Conservation (phyloP, 1,140 invertebrate species). For the Bombus turneri region DNA sequence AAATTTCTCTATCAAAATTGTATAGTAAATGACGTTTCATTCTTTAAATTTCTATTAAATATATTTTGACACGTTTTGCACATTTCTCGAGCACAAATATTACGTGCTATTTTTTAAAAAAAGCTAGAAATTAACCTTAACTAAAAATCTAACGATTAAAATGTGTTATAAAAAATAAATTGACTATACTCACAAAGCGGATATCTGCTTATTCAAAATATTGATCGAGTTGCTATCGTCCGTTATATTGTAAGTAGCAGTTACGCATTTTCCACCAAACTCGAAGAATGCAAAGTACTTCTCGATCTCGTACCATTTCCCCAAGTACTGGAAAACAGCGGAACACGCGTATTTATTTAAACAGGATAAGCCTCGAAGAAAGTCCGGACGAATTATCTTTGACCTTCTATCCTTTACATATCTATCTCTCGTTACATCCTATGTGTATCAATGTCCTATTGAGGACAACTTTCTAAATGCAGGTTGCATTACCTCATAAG, state of each 20-base stretch:
- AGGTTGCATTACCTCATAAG: constrained; percentile 35
- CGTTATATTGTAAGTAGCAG: constrained; percentile 85
- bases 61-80: background rate
- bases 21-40: no score
- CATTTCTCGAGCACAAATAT: background rate
- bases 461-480: constrained; percentile 59
- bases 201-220: constrained; percentile 86
- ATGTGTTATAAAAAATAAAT: background rate
- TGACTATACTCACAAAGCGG: constrained; percentile 83
- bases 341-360: background rate
- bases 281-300: constrained; percentile 90
- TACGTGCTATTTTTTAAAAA: background rate
- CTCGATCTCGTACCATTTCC: constrained; percentile 90
- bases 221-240: constrained; percentile 84
- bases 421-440: background rate
- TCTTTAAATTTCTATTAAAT: no score
- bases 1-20: no score
- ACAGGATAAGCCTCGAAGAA: background rate
- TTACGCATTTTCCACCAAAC: constrained; percentile 89
- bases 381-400: background rate
- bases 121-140: background rate
- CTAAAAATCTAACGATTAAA: background rate
- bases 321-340: constrained; percentile 85
- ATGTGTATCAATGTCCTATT: constrained; percentile 40
- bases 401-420: constrained; percentile 7